Evolutionary conservation across 2,888 invertebrate species (phyloP).

Genomic region (Catocala fraxini): DNA sequence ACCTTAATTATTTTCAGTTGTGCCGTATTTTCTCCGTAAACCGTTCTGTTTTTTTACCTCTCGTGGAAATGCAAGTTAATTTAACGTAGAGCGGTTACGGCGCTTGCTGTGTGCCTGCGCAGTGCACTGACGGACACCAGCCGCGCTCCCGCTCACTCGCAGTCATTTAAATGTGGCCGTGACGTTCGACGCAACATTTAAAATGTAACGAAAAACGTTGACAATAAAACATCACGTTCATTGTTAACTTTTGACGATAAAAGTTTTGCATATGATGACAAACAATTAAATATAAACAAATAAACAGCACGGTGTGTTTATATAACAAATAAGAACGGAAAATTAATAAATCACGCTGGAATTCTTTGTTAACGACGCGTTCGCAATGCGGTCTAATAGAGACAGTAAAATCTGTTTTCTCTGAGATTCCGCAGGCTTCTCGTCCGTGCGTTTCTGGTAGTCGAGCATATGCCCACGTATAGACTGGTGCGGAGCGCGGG

Average conservation of each 20-base stretch:
- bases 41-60: slow-evolving; percentile 80
- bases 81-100: slow-evolving; percentile 76
- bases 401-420: slow-evolving; percentile 71
- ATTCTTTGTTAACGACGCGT: slow-evolving; percentile 68
- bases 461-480: slow-evolving; percentile 74
- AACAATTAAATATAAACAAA: slow-evolving; percentile 17
- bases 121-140: slow-evolving; percentile 67
- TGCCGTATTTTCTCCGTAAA: slow-evolving; percentile 76
- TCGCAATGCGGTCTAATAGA: slow-evolving; percentile 61
- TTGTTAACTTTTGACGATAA: slow-evolving; percentile 75
- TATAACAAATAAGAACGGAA: slow-evolving; percentile 53
- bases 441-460: slow-evolving; percentile 56
- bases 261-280: slow-evolving; percentile 75
- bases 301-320: slow-evolving; percentile 16
- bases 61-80: slow-evolving; percentile 80
- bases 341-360: slow-evolving; percentile 62
- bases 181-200: slow-evolving; percentile 56
- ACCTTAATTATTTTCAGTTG: slow-evolving; percentile 77
- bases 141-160: slow-evolving; percentile 67
- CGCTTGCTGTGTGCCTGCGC: slow-evolving; percentile 64
- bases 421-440: slow-evolving; percentile 66
- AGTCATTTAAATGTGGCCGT: slow-evolving; percentile 46
- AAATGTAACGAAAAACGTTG: slow-evolving; percentile 35
- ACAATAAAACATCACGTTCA: slow-evolving; percentile 56
- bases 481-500: slow-evolving; percentile 67